Conservation (phyloP, 2,888 invertebrate genomes). For the Ophonus ardosiacus region DNA sequence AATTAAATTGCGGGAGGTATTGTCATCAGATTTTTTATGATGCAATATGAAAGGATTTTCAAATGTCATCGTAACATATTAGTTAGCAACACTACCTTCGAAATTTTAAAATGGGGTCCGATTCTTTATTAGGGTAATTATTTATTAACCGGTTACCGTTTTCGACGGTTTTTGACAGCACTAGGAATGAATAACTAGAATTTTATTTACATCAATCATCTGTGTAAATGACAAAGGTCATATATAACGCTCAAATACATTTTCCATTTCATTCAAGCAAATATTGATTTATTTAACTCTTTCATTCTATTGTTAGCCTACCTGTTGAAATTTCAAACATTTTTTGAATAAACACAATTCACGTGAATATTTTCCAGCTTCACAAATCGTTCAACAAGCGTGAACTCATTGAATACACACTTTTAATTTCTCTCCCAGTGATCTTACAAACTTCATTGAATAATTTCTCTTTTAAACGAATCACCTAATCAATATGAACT, state of each 20-base stretch:
- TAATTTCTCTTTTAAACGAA: slow-evolving; percentile 11
- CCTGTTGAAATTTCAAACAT: not conserved
- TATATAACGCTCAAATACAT: not conserved
- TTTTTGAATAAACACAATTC: not conserved
- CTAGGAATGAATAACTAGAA: not conserved
- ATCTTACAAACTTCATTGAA: not conserved
- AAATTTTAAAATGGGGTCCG: too few species aligned
- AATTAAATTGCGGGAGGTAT: too few species aligned
- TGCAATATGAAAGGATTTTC: too few species aligned
- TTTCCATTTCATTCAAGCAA: not conserved
- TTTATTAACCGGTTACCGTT: too few species aligned
- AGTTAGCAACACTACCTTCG: too few species aligned
- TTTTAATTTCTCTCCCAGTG: slow-evolving; percentile 1
- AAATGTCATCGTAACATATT: too few species aligned
- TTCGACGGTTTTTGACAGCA: too few species aligned
- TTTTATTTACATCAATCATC: not conserved
- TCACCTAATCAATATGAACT: not conserved
- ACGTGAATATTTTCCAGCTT: not conserved
- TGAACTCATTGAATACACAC: not conserved
- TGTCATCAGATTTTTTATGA: too few species aligned
- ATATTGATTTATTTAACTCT: not conserved
- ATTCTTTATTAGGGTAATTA: too few species aligned
- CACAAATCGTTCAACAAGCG: not conserved
- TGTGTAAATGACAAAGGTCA: not conserved
- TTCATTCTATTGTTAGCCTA: not conserved